These are phyloP conservation scores for Drosophila bocki DNA, from an alignment of 1,140 invertebrate genomes.

Conservation along the genomic window DNA sequence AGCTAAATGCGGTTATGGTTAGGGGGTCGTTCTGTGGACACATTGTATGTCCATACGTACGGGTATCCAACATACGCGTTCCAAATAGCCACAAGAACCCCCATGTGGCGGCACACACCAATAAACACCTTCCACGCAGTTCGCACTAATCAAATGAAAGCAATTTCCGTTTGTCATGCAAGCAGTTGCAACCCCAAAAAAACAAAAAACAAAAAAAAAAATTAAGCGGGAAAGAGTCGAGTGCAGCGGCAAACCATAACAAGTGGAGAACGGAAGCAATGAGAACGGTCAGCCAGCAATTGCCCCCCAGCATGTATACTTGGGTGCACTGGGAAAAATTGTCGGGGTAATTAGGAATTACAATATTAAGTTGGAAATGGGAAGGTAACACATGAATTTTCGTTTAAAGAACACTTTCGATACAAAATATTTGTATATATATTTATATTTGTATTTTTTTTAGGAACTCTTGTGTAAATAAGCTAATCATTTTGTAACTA, in stretches of 20 bases:
- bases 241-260: constrained; percentile 46
- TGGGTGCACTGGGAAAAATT: constrained; percentile 12
- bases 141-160: constrained; percentile 74
- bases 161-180: constrained; percentile 74
- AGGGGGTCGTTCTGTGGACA: constrained; percentile 36
- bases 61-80: constrained; percentile 8
- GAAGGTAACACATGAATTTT: no score
- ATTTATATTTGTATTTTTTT: no score
- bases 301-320: constrained; percentile 35
- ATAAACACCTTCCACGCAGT: constrained; percentile 41
- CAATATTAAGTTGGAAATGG: no score
- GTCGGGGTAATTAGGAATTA: background rate
- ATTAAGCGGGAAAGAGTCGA: constrained; percentile 46
- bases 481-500: no score
- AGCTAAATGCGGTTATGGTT: constrained; percentile 56
- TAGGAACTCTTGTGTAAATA: no score
- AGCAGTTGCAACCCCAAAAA: constrained; percentile 55
- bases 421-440: no score
- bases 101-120: constrained; percentile 17
- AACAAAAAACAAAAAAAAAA: background rate
- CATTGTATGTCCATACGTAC: background rate
- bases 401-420: no score
- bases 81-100: constrained; percentile 6
- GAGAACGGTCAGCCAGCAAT: constrained; percentile 68
- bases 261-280: constrained; percentile 67